Percentiles rank a stretch among this genome's conserved stretches.
These are phyloP conservation scores for Aspidapion aeneum DNA, from an alignment of 2,888 invertebrate species.

Conservation along the genomic window DNA sequence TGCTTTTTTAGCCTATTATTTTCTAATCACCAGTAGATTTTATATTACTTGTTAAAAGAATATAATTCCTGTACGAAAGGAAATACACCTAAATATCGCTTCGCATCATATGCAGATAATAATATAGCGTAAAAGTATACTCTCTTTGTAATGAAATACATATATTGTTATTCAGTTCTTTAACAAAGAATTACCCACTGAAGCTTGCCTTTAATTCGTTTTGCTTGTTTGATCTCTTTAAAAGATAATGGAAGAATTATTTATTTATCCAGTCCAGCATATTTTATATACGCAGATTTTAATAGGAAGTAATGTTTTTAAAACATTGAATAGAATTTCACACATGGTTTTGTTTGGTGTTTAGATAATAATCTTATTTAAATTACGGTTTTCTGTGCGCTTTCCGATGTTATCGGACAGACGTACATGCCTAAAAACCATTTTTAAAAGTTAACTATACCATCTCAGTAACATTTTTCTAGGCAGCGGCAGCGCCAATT, in stretches of 20 bases:
- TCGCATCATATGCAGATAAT: neutral
- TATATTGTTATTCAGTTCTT: neutral
- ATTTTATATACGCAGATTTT: constrained; percentile 18
- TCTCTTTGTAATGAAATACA: neutral
- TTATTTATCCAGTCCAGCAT: constrained; percentile 21
- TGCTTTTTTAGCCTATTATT: no score
- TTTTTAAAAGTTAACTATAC: no score
- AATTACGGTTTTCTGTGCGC: neutral
- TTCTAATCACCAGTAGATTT: no score
- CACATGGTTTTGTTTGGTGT: constrained; percentile 3
- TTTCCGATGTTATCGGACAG: neutral
- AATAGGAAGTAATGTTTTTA: constrained; percentile 21
- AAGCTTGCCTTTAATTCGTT: constrained; percentile 10
- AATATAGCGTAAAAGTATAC: neutral
- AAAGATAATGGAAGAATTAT: constrained; percentile 23
- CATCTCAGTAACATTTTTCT: no score
- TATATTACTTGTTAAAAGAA: no score
- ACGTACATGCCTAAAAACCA: no score
- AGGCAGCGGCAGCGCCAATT: no score
- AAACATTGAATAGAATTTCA: constrained; percentile 19
- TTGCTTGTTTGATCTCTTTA: constrained; percentile 8
- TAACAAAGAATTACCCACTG: constrained; percentile 18
- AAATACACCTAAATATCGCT: neutral
- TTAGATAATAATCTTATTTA: neutral
- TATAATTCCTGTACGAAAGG: neutral